A percentile compares a stretch with the other conserved stretches of the same genome.
Evolutionary conservation across 2,797 vertebrate genomes (phyloP).

Genomic region (Ficedula albicollis): DNA sequence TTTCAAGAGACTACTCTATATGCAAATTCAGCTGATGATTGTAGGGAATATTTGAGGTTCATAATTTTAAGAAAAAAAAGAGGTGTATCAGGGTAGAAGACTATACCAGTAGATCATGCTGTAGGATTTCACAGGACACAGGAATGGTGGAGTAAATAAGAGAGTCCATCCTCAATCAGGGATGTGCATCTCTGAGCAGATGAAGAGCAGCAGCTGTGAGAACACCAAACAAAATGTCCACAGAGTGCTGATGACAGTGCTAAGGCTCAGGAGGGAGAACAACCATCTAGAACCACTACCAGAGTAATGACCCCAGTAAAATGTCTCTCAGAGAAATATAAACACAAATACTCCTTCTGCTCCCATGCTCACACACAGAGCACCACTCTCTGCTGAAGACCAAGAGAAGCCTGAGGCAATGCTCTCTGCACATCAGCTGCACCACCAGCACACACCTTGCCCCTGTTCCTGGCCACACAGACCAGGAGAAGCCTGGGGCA

Average conservation of each 20-base stretch:
- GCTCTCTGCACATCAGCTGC: rapidly evolving
- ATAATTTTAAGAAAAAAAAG: neutral
- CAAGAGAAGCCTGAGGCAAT: neutral
- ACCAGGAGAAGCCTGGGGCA: neutral
- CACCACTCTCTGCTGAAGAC: neutral
- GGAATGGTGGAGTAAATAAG: neutral
- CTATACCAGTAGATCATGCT: rapidly evolving
- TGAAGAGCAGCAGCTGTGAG: neutral
- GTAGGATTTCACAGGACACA: neutral
- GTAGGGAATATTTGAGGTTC: neutral
- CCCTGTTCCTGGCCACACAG: neutral
- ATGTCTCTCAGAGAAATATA: neutral
- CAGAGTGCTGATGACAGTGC: neutral
- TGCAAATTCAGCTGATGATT: neutral
- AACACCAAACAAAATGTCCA: neutral
- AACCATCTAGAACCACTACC: neutral
- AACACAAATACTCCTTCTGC: neutral
- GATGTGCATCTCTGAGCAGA: neutral
- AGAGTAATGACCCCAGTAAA: neutral
- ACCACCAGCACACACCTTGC: rapidly evolving
- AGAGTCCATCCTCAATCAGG: neutral
- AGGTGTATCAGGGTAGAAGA: neutral
- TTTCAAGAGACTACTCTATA: neutral
- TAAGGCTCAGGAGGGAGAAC: neutral
- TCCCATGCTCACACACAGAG: neutral